Conservation (phyloP, 2,888 invertebrate genomes). For the Dichetophora obliterata region DNA sequence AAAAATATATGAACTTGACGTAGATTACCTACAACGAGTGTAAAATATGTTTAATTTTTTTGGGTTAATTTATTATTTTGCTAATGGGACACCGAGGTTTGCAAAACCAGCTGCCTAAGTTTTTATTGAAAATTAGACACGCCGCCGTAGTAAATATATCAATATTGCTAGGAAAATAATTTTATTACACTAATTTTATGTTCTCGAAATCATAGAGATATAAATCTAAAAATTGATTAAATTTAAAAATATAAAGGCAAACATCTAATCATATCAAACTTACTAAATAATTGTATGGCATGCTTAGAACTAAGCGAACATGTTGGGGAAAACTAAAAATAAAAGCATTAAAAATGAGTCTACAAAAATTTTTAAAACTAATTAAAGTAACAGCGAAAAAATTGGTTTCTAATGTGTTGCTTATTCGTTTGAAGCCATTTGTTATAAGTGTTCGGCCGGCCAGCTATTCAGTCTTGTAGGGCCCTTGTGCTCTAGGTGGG, state of each 20-base stretch:
- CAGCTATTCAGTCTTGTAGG: neutral
- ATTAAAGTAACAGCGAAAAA: neutral
- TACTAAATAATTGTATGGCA: neutral
- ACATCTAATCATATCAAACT: neutral
- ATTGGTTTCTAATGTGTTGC: neutral
- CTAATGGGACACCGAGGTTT: too few species aligned
- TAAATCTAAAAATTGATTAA: neutral
- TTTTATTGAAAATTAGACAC: too few species aligned
- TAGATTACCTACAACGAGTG: too few species aligned
- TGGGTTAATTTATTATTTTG: too few species aligned
- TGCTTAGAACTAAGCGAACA: neutral
- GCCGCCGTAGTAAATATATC: too few species aligned
- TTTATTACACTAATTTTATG: too few species aligned
- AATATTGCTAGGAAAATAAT: too few species aligned
- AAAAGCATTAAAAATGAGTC: neutral
- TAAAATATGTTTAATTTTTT: too few species aligned
- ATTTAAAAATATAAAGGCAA: constrained; percentile 8
- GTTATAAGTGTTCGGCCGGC: neutral
- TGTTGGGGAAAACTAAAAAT: constrained; percentile 9
- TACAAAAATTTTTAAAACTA: neutral
- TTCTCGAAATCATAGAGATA: neutral
- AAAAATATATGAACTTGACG: too few species aligned
- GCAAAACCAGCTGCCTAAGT: too few species aligned
- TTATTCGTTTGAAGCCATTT: neutral
- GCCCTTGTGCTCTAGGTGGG: too few species aligned